These are phyloP conservation scores for Thunnus thynnus DNA, from an alignment of 2,113 vertebrate species.

Conservation along the genomic window DNA sequence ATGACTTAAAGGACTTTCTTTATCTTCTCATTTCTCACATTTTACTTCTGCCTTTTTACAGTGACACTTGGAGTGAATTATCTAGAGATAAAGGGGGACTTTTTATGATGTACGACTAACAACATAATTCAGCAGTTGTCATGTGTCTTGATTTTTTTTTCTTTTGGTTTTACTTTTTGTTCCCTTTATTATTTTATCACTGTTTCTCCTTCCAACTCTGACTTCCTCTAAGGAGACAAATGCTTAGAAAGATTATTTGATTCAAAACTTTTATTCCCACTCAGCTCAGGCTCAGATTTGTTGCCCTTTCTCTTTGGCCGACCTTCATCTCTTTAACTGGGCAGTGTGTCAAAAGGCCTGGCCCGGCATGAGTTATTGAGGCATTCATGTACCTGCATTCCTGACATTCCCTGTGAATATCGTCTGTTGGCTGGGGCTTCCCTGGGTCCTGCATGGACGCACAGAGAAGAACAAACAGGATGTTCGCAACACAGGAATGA, in stretches of 20 bases:
- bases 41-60: conserved; percentile 19
- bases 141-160: background rate
- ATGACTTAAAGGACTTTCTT: background rate
- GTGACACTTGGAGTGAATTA: background rate
- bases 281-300: conserved; percentile 33
- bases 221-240: background rate
- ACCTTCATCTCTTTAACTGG: conserved; percentile 54
- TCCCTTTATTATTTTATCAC: conserved; percentile 30
- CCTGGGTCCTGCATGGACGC: conserved; percentile 42
- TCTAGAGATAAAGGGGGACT: conserved; percentile 10
- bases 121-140: background rate
- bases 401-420: conserved; percentile 75
- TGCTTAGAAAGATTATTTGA: background rate
- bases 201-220: background rate
- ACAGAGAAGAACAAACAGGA: conserved; percentile 79
- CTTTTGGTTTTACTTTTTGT: conserved; percentile 42
- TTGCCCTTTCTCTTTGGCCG: conserved; percentile 39
- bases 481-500: conserved; percentile 60
- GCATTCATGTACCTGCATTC: conserved; percentile 80
- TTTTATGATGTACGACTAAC: conserved; percentile 8
- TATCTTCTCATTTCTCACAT: background rate
- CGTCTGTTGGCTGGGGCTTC: conserved; percentile 63
- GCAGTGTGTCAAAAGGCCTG: conserved; percentile 62
- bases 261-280: background rate
- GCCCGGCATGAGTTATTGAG: conserved; percentile 66